Evolutionary conservation across 2,888 invertebrate genomes (phyloP).

Genomic region (Ophion ellenae): DNA sequence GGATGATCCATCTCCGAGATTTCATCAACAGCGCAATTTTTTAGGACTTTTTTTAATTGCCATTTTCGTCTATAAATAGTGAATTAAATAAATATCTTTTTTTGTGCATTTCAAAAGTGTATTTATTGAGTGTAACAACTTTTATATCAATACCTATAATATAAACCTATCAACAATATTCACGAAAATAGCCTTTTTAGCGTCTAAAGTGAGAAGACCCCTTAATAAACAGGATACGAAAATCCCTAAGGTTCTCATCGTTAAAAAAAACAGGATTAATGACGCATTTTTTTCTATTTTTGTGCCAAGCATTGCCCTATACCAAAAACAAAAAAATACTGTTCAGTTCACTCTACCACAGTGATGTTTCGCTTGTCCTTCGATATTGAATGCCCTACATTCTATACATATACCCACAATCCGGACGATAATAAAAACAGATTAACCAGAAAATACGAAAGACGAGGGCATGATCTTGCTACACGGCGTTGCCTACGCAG

Average conservation of each 20-base stretch:
- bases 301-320: background rate
- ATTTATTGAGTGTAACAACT: too few species aligned
- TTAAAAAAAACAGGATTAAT: background rate
- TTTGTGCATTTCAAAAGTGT: too few species aligned
- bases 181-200: too few species aligned
- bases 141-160: too few species aligned
- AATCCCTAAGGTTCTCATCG: background rate
- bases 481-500: slow-evolving; percentile 45
- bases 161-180: too few species aligned
- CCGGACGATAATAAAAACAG: slow-evolving; percentile 36
- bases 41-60: too few species aligned
- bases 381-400: background rate
- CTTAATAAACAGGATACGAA: too few species aligned
- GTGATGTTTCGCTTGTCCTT: slow-evolving; percentile 25
- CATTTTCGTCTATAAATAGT: too few species aligned
- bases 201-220: too few species aligned
- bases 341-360: background rate
- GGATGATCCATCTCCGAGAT: too few species aligned
- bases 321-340: background rate
- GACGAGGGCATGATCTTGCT: slow-evolving; percentile 48
- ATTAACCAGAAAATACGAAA: slow-evolving; percentile 62
- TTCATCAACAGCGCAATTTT: too few species aligned
- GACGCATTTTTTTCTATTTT: background rate
- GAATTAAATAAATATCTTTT: too few species aligned
- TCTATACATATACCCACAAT: background rate